Conservation (phyloP, 2,797 vertebrate species). For the Diglossa cyanea region DNA sequence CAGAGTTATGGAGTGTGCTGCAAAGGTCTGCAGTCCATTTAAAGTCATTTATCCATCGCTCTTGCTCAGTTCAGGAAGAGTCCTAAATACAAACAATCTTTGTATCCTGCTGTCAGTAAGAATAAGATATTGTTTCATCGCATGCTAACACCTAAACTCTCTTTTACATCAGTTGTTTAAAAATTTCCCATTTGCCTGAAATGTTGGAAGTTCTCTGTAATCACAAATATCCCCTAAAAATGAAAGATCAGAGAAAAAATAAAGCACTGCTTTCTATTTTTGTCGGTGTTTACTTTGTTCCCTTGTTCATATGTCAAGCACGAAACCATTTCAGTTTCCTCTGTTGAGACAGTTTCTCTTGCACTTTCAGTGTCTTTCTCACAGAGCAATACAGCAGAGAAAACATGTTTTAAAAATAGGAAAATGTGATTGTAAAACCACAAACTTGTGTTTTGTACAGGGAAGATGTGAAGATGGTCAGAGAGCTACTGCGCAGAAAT, state of each 20-base stretch:
- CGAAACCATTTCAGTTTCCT: constrained; percentile 40
- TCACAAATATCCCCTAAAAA: constrained; percentile 39
- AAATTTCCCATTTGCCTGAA: constrained; percentile 12
- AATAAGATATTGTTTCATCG: not conserved
- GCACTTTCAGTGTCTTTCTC: constrained; percentile 53
- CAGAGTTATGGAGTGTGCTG: not conserved
- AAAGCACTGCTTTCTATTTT: constrained; percentile 50
- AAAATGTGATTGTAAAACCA: constrained; percentile 62
- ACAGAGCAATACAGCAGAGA: not conserved
- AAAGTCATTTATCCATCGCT: not conserved
- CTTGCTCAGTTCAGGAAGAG: not conserved
- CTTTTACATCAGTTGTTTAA: not conserved
- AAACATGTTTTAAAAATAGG: constrained; percentile 58
- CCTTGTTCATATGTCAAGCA: not conserved
- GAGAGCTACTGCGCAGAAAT: not conserved
- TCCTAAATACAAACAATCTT: not conserved
- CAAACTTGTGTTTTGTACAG: constrained; percentile 16
- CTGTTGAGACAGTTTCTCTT: constrained; percentile 37
- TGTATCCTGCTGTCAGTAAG: constrained; percentile 18
- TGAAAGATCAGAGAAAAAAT: constrained; percentile 40
- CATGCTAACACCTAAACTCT: constrained; percentile 4
- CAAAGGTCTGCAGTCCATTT: not conserved
- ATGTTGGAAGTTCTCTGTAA: constrained; percentile 7
- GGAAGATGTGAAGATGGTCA: not conserved
- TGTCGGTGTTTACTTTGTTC: constrained; percentile 33